Evolutionary conservation across 2,113 vertebrate genomes (phyloP).

Genomic region (Paramormyrops kingsleyae): DNA sequence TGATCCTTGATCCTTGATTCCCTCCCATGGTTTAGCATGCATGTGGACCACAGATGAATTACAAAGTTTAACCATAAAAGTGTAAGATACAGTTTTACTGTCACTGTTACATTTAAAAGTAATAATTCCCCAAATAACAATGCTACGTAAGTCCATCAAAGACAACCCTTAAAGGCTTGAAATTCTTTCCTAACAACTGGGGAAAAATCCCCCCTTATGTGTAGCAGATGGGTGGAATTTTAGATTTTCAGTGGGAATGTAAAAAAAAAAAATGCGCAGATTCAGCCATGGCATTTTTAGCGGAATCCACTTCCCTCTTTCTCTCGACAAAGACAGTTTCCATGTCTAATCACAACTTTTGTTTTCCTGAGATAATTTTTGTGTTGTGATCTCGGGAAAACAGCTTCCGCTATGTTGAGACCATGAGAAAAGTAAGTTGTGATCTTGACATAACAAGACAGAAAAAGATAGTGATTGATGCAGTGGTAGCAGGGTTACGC

Average conservation of each 20-base stretch:
- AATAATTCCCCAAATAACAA: not conserved
- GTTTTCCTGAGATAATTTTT: not conserved
- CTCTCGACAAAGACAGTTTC: not conserved
- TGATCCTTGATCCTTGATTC: not conserved
- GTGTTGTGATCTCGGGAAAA: not conserved
- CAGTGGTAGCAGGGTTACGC: not conserved
- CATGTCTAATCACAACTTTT: not conserved
- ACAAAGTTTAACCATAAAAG: not conserved
- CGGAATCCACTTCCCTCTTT: not conserved
- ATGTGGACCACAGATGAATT: not conserved
- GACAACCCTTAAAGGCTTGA: not conserved
- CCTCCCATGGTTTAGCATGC: not conserved
- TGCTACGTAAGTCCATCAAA: not conserved
- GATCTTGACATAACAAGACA: not conserved
- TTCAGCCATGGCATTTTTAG: not conserved
- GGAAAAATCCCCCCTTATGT: not conserved
- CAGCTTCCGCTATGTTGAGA: not conserved
- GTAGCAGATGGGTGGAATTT: not conserved
- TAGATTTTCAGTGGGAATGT: not conserved
- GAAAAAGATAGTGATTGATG: not conserved
- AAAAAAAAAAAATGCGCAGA: not conserved
- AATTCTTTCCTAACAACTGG: not conserved
- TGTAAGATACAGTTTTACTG: not conserved
- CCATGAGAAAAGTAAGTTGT: not conserved
- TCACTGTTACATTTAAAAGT: not conserved